These are phyloP conservation scores for Philereme vetulata DNA, from an alignment of 2,888 invertebrate species.

Conservation along the genomic window DNA sequence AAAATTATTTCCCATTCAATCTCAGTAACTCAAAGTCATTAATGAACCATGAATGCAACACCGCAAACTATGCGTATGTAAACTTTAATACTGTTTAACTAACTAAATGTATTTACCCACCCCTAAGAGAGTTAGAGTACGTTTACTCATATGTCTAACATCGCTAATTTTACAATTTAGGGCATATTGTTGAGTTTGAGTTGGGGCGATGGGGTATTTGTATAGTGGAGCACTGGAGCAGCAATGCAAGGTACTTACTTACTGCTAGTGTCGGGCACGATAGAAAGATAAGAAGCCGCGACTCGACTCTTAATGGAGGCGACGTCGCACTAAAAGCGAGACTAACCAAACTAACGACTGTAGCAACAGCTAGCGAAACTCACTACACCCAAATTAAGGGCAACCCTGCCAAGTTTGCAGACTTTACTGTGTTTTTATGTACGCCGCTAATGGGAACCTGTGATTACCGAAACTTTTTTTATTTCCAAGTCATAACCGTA, in stretches of 20 bases:
- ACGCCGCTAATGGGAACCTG: slow-evolving; percentile 42
- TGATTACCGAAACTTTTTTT: slow-evolving; percentile 37
- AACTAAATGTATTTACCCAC: slow-evolving; percentile 43
- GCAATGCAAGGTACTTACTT: slow-evolving; percentile 13
- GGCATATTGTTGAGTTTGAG: slow-evolving; percentile 36
- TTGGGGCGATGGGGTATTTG: slow-evolving; percentile 33
- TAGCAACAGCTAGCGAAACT: slow-evolving; percentile 55
- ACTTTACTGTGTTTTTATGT: slow-evolving; percentile 45
- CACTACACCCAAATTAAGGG: slow-evolving; percentile 48
- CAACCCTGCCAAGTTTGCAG: slow-evolving; percentile 43
- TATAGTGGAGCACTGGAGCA: slow-evolving; percentile 42
- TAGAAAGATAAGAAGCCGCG: slow-evolving; percentile 46
- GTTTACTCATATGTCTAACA: slow-evolving; percentile 41
- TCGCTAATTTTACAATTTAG: slow-evolving; percentile 44
- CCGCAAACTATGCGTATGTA: slow-evolving; percentile 25
- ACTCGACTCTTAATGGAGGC: slow-evolving; percentile 53
- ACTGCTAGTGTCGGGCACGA: slow-evolving; percentile 12
- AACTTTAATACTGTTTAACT: slow-evolving; percentile 31
- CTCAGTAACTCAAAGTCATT: slow-evolving; percentile 13
- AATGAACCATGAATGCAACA: slow-evolving; percentile 28
- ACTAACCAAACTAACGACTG: slow-evolving; percentile 62
- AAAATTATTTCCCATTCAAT: slow-evolving; percentile 31
- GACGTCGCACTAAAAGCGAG: slow-evolving; percentile 47
- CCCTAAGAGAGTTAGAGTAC: slow-evolving; percentile 40
- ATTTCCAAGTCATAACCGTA: slow-evolving; percentile 30